phyloP scores from a whole-genome alignment of 2,888 invertebrate genomes.

The Microplitis deprimator region DNA sequence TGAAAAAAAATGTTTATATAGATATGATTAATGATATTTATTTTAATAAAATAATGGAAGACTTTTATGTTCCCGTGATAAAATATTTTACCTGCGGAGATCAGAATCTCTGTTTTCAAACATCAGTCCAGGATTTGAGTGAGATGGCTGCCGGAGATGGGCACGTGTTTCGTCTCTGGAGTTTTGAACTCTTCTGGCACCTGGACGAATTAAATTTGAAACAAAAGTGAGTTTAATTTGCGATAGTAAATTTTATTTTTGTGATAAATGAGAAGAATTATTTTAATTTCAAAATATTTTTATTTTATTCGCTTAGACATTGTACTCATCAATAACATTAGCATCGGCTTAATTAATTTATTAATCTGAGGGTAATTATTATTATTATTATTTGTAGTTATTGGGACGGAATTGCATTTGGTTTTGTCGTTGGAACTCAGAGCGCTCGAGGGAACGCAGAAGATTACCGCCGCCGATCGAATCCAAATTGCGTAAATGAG shows the following conservation, averaged over 20 bases:
- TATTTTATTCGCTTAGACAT: background rate
- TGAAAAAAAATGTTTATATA: background rate
- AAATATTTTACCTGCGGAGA: slow-evolving; percentile 61
- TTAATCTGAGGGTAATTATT: background rate
- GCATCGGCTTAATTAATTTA: background rate
- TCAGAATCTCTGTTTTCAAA: slow-evolving; percentile 69
- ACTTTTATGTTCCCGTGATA: background rate
- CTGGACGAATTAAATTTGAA: background rate
- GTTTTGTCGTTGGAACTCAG: background rate
- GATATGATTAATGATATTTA: background rate
- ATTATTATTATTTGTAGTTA: too few relatives aligned
- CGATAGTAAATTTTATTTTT: background rate
- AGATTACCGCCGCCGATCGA: slow-evolving; percentile 53
- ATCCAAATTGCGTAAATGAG: slow-evolving; percentile 52
- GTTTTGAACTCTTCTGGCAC: slow-evolving; percentile 1
- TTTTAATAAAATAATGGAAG: too few relatives aligned
- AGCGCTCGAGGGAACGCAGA: background rate
- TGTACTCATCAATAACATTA: too few relatives aligned
- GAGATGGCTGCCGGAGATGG: slow-evolving; percentile 62
- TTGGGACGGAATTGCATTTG: background rate
- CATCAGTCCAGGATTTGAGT: slow-evolving; percentile 69
- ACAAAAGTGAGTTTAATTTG: background rate
- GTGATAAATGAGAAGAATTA: background rate
- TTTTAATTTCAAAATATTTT: background rate
- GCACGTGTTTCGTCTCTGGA: slow-evolving; percentile 42